Base-by-base conservation (phyloP, 2,113 vertebrate genomes). In the Jacana jacana region DNA sequence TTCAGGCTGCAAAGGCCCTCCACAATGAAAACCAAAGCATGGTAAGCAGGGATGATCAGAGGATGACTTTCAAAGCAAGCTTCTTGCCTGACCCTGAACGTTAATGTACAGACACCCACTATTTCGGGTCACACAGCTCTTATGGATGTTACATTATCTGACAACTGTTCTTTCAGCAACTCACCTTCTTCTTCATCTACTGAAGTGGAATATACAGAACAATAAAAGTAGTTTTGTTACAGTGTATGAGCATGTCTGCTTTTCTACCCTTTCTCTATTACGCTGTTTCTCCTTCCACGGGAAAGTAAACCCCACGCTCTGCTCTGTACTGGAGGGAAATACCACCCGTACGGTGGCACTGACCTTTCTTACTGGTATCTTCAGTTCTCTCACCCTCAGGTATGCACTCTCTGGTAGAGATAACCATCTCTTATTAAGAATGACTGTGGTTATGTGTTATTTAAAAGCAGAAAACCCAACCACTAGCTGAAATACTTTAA, bases 321-420 rank as follows among this genome's bases (percentile, higher is more conserved):
- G 6, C 23, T 88, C 42, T 31, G 33, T 60, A 57, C 30, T 30
- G 35, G 15, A 8, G 35, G 25, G 13, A 88, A 76, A 13, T 7
- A 83, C 8, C 22, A 44, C 14, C 12, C 28, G 48, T n/a, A 44
- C 1, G 2, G 30, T 4, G 20, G 57, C 20, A 55, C 11, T n/a
- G 51, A 5, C 33, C 40, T 72, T 60, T 52, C 30, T 46, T 49
- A 81, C 2, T 23, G 20, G 7, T 31, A 39, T 63, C 61, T 79
- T 66, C 61, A 85, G 70, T 25, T 55, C 15, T 17, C 30, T 80
- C 35, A 76, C 7, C 57, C 19, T 37, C 4, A 48, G 5, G 5
- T 37, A 77, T 0, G n/a, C 35, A 76, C 7, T 52, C 19, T 37
- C 4, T 42, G 5, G 5, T 37, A 77, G 0, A 82, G 33, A 72